Base-by-base conservation (phyloP, 1,140 invertebrate genomes). In the Cyclargus thomasi region DNA sequence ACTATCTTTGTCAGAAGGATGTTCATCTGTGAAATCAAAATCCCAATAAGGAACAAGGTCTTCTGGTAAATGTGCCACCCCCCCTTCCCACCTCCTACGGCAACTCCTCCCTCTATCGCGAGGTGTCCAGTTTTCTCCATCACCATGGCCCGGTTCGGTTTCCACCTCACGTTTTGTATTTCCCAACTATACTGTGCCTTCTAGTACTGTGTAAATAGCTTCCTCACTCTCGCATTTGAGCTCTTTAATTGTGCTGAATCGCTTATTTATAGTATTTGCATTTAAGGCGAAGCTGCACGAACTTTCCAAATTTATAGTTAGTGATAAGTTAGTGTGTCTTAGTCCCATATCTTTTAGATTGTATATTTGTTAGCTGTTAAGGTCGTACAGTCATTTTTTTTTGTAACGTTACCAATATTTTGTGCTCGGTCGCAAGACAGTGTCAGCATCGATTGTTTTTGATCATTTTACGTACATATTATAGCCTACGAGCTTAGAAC, bases 181-280 rank as follows among this genome's bases (percentile, higher is more conserved):
- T 78, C 76, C 76, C 79, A 75, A 86, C 80, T 84, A 47, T 47
- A 87, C 82, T 86, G 86, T 88, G 85, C 86, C 86, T 88, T 88
- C 85, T 88, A 88, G 81, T 82, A 82, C 80, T 78, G 74, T 80
- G 70, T 82, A 86, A 77, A 81, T 86, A 85, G 67, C 75, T 79
- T 76, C 65, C 62, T 66, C 67, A 67, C 36, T 71, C 64, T 67
- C 59, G 67, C 68, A 55, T 65, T 64, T 70, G 65, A 62, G 66
- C 53, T 63, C 67, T 71, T 57, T 63, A 57, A n/a, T 57, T 57
- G 62, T 65, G 65, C 68, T 21, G 65, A 72, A 69, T 57, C 55
- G 35, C 64, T 66, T 68, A 22, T 69, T 76, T 65, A 39, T 65
- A 20, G 11, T 67, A 63, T 63, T 55, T 72, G 64, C 57, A 39